Evolutionary conservation across 92 coral and sea anemone species (phyloP).

Genomic region (Porites divaricata): DNA sequence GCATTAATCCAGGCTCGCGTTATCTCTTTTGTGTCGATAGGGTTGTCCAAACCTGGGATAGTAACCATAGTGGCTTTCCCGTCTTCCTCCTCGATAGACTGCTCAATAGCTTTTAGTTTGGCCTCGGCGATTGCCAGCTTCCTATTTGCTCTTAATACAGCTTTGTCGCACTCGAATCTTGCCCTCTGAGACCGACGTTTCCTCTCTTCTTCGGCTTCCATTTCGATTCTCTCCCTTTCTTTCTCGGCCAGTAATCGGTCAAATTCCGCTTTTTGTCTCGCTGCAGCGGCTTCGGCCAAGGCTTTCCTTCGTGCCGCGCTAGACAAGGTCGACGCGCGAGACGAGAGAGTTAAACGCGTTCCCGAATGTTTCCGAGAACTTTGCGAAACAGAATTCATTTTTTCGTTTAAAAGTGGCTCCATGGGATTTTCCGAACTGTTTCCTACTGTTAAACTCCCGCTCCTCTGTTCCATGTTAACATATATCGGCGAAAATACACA

Average conservation of each 20-base stretch:
- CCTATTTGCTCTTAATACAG: neutral
- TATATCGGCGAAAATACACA: too few relatives aligned
- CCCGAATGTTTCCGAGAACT: neutral
- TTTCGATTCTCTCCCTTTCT: neutral
- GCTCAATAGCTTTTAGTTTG: too few relatives aligned
- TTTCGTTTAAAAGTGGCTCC: neutral
- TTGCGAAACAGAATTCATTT: neutral
- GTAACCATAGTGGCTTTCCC: too few relatives aligned
- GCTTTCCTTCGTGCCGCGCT: constrained; percentile 6
- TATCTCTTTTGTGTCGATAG: too few relatives aligned
- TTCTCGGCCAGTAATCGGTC: constrained; percentile 9
- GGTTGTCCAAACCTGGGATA: too few relatives aligned
- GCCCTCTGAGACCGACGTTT: neutral
- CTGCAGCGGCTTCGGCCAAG: constrained; percentile 1
- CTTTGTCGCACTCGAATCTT: neutral
- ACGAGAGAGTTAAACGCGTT: neutral
- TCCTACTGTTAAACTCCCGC: neutral
- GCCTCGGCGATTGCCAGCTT: neutral
- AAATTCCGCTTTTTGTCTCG: neutral
- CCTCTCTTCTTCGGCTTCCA: constrained; percentile 1
- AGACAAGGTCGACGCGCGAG: neutral
- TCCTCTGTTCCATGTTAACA: too few relatives aligned
- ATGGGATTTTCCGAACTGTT: neutral
- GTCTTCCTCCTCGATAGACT: too few relatives aligned
- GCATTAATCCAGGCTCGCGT: too few relatives aligned